Evolutionary conservation across 2,888 invertebrate genomes (phyloP).

Genomic region (Drepanosiphum platanoidis): DNA sequence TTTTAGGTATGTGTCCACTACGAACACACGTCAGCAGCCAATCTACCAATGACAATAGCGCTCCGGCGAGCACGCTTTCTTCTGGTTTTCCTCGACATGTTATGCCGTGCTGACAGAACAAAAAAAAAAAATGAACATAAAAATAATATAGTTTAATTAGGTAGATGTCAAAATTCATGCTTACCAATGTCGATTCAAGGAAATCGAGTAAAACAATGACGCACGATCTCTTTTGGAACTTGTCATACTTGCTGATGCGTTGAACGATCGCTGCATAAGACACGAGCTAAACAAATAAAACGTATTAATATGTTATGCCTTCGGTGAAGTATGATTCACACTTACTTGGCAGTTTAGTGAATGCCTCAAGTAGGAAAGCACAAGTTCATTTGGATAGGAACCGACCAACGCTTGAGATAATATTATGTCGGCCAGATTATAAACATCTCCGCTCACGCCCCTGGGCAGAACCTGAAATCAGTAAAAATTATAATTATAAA

Average conservation of each 20-base stretch:
- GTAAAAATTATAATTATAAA: too few relatives aligned
- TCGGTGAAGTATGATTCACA: conserved; percentile 9
- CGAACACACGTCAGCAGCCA: conserved; percentile 80
- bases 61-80: conserved; percentile 83
- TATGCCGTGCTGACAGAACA: conserved; percentile 69
- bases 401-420: conserved; percentile 94
- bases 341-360: conserved; percentile 84
- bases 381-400: conserved; percentile 89
- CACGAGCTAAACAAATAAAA: conserved; percentile 72
- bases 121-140: conserved; percentile 11
- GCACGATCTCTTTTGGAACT: conserved; percentile 88
- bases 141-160: background rate
- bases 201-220: conserved; percentile 87
- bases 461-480: conserved; percentile 78
- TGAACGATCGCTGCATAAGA: conserved; percentile 90
- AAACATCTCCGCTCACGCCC: conserved; percentile 93
- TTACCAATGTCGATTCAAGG: conserved; percentile 75
- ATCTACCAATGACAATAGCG: conserved; percentile 82
- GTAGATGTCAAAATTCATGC: conserved; percentile 29
- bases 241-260: conserved; percentile 88
- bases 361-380: conserved; percentile 91
- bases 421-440: conserved; percentile 91
- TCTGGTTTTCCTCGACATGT: conserved; percentile 85
- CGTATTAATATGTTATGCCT: conserved; percentile 7
- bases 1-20: conserved; percentile 68